Base-by-base conservation (phyloP, 2,113 vertebrate genomes). In the Chitala chitala region DNA sequence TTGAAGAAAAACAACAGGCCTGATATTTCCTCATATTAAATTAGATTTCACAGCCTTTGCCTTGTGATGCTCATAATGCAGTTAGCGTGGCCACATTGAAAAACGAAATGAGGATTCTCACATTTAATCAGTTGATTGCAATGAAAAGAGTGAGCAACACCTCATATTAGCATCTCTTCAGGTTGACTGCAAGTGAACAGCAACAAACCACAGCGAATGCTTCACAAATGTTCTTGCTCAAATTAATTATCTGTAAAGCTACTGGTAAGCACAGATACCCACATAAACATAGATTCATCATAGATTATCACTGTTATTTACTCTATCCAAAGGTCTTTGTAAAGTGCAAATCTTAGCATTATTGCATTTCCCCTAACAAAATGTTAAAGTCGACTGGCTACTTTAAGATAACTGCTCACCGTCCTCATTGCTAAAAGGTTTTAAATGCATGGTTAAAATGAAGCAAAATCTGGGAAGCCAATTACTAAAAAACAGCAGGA, bases 261-360 rank as follows among this genome's bases (percentile, higher is more conserved):
- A n/a, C n/a, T n/a, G n/a, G n/a, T n/a, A n/a, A n/a, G n/a, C n/a
- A n/a, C n/a, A n/a, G n/a, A n/a, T n/a, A n/a, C n/a, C n/a, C n/a
- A n/a, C n/a, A n/a, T n/a, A n/a, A n/a, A n/a, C n/a, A n/a, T n/a
- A n/a, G n/a, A n/a, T n/a, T n/a, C n/a, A n/a, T n/a, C n/a, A n/a
- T n/a, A n/a, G n/a, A n/a, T n/a, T 38, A 20, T 63, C 31, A 38
- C 59, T 63, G 44, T 46, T 33, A 6, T 63, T 5, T 20, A 26
- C 75, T 69, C 69, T 82, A 38, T 48, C 31, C 26, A 73, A 83
- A 53, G 51, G 17, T n/a, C n/a, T 61, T 48, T 73, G 82, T 89
- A 91, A 91, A 92, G 90, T 91, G 89, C 90, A 90, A 88, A 82
- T 85, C 79, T 84, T 20, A n/a, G 56, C 83, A 59, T 66, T 81